Evolutionary conservation across 2,888 invertebrate genomes (phyloP), one percentile per base, ranked within the genome.

Genomic region (Zaprionus lineosus): DNA sequence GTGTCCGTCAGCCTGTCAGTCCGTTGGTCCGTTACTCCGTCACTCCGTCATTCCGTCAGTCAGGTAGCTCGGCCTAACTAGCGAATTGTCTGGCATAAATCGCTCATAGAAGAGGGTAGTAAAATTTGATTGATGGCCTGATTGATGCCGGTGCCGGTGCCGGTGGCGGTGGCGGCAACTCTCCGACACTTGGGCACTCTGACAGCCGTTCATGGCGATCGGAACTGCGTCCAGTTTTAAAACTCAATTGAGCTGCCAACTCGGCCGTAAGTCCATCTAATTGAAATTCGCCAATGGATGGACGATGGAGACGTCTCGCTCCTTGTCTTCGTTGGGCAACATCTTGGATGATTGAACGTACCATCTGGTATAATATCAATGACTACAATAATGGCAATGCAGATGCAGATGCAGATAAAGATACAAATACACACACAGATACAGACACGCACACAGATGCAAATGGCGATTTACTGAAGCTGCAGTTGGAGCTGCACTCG

Each of bases 81-180:
- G 51, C 37, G 36, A 55, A 47, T 37, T 44, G 55, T 51, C 58
- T 51, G 47, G 60, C 57, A 51, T 37, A 60, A 69, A 70, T 76
- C 72, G 84, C 81, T 65, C 55, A 50, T 34, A 29, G 50, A 11
- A 14, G 7, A 8, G 15, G 40, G 14, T 29, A 14, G n/a, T 21
- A 11, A 48, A 37, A 39, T 51, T 70, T 82, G 79, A 78, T 84
- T 84, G 77, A 78, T 84, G 55, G 64, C 69, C 58, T 59, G 81
- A 79, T 79, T 66, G 76, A 73, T 67, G 68, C 40, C 28, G 41
- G n/a, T n/a, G n/a, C n/a, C n/a, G n/a, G n/a, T n/a, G n/a, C n/a
- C n/a, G n/a, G n/a, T n/a, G n/a, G n/a, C n/a, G n/a, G n/a, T n/a
- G n/a, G n/a, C n/a, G n/a, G n/a, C n/a, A n/a, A n/a, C n/a, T n/a